phyloP scores from a whole-genome alignment of 2,113 vertebrate species.

The Crocuta crocuta region DNA sequence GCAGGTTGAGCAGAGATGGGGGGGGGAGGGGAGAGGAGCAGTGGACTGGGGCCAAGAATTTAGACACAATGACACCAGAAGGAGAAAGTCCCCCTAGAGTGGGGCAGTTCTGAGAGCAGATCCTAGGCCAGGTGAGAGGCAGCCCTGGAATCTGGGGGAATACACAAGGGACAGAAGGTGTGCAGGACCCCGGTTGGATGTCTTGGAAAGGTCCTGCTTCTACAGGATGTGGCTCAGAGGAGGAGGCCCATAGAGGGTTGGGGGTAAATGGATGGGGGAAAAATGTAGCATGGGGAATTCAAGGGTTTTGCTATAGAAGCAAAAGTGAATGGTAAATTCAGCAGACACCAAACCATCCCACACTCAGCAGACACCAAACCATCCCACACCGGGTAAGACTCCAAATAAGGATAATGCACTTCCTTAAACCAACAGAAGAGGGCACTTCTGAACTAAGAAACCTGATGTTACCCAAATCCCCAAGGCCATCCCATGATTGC shows the following conservation, averaged over 20 bases:
- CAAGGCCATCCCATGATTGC: not conserved
- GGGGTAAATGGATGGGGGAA: not conserved
- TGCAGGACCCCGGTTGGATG: not conserved
- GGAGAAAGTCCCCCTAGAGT: not conserved
- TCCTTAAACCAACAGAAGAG: not conserved
- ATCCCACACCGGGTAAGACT: not conserved
- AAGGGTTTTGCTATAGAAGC: not conserved
- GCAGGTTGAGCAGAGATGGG: not conserved
- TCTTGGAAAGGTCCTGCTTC: not conserved
- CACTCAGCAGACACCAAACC: not conserved
- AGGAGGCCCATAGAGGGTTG: not conserved
- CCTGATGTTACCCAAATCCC: not conserved
- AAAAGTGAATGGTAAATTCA: not conserved
- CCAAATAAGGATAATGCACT: not conserved
- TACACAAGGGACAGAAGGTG: not conserved
- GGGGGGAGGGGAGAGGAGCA: not conserved
- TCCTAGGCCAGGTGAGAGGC: not conserved
- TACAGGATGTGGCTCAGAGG: not conserved
- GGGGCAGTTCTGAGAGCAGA: not conserved
- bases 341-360: not conserved
- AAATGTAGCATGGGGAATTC: not conserved
- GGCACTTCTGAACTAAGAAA: not conserved
- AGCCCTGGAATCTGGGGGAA: not conserved
- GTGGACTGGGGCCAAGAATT: not conserved
- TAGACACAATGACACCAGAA: not conserved